Percentiles rank a stretch among this genome's conserved stretches.
Conservation (phyloP, 1,140 invertebrate genomes). For the Aphis craccivora region DNA sequence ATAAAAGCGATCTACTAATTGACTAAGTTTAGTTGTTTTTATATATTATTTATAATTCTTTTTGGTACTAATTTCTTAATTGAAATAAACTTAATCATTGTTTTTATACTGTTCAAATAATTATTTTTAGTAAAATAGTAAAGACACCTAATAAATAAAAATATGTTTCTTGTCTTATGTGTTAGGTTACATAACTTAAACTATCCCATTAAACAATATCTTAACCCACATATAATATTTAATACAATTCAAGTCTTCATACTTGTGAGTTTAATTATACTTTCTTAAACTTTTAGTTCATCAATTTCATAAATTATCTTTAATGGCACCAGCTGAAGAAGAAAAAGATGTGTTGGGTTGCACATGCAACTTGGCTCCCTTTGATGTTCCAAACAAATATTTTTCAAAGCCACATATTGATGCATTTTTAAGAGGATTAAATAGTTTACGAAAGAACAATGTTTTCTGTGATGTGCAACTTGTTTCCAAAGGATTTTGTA, state of each 20-base stretch:
- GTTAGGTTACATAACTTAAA: neutral
- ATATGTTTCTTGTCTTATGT: neutral
- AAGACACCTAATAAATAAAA: neutral
- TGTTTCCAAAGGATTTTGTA: constrained; percentile 48
- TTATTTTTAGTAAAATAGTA: too few species aligned
- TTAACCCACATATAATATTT: neutral
- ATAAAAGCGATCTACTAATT: neutral
- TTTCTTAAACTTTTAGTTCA: constrained; percentile 25
- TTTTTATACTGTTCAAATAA: neutral
- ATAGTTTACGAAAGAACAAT: constrained; percentile 51
- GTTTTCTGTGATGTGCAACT: constrained; percentile 52
- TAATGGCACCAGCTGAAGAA: constrained; percentile 50
- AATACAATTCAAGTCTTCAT: neutral
- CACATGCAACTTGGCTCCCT: constrained; percentile 40
- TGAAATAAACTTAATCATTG: neutral
- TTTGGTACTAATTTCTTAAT: neutral
- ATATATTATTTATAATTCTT: too few species aligned
- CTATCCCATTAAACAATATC: neutral
- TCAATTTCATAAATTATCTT: neutral
- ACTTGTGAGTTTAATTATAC: neutral
- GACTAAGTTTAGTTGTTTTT: too few species aligned
- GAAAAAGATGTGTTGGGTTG: constrained; percentile 40
- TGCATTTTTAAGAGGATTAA: constrained; percentile 46
- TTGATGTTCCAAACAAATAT: constrained; percentile 50
- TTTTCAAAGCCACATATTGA: constrained; percentile 43